Base-by-base conservation (phyloP, 1,140 invertebrate genomes). In the Latrodectus geometricus region DNA sequence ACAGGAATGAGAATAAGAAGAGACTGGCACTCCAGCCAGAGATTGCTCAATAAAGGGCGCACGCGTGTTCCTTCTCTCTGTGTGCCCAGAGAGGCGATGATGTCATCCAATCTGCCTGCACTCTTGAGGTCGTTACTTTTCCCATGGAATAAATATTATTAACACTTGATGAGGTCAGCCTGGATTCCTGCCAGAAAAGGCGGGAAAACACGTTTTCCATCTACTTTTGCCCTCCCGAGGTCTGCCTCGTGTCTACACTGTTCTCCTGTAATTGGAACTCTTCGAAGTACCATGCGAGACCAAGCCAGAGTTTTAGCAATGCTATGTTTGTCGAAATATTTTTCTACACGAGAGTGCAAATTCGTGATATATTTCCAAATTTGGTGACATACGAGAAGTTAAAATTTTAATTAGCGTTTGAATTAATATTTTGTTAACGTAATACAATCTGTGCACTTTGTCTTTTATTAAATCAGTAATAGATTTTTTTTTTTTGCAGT, bases 91-190 rank as follows among this genome's bases (percentile, higher is more conserved):
- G 17, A 11, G 68, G 21, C 17, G 68, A 69, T 69, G 68, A 69
- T 69, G 68, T 69, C 68, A 69, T 69, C 12, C 68, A 69, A 69
- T 69, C 17, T 69, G 68, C 68, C 54, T 61, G 54, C 54, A 61
- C 54, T 35, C 35, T 61, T 21, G 21, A 69, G 68, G 68, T 69
- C 68, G 68, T 69, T 23, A 69, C 68, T 69, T 69, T 69, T 69
- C 68, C 68, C 68, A 69, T 20, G 68, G 68, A 69, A 69, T 69
- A 69, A 69, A 69, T 69, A 69, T 69, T 69, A 69, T 69, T 69
- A 69, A 69, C 68, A 20, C n/a, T 69, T 69, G 68, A 69, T 69
- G 68, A 69, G 68, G 68, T 69, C 68, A 69, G 14, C 17, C n/a
- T 69, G 68, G 68, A n/a, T 23, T n/a, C 21, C n/a, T 23, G 68